phyloP scores from a whole-genome alignment of 2,797 vertebrate species.

The Enteromius viviparus region DNA sequence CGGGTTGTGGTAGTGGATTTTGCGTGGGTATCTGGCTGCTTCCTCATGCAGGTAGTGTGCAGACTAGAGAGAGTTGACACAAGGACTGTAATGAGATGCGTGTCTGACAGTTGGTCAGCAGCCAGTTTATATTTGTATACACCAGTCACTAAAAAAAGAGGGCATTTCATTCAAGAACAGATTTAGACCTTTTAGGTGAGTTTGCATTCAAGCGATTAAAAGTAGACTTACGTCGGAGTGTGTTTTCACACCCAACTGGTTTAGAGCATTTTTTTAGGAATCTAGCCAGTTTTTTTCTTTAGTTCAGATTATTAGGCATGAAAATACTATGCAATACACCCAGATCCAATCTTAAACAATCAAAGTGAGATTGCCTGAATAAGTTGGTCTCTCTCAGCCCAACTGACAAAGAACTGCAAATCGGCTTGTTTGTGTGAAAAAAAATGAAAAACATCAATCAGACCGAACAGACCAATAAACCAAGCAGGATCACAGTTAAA shows the following conservation, averaged over 20 bases:
- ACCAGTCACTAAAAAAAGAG: not conserved
- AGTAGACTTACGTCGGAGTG: not conserved
- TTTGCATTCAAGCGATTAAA: not conserved
- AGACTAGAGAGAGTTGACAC: conserved; percentile 71
- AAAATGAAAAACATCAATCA: not conserved
- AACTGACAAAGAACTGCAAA: not conserved
- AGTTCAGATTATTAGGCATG: not conserved
- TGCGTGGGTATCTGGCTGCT: conserved; percentile 94
- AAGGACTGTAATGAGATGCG: conserved; percentile 24
- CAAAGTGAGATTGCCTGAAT: not conserved
- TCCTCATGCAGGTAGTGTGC: conserved; percentile 93
- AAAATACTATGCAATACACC: not conserved
- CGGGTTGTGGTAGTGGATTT: conserved; percentile 98
- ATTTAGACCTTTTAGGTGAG: conserved; percentile 4
- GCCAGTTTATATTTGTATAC: not conserved
- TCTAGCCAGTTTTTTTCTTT: not conserved
- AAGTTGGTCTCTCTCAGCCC: not conserved
- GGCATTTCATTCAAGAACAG: not conserved
- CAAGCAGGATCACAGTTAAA: not conserved
- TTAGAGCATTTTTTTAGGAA: not conserved
- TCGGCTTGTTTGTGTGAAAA: not conserved
- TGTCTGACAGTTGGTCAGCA: not conserved
- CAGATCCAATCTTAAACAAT: not conserved
- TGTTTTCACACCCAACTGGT: too few relatives aligned
- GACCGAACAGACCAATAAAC: not conserved